phyloP scores from a whole-genome alignment of 2,113 vertebrate genomes.

The Chloropsis hardwickii region DNA sequence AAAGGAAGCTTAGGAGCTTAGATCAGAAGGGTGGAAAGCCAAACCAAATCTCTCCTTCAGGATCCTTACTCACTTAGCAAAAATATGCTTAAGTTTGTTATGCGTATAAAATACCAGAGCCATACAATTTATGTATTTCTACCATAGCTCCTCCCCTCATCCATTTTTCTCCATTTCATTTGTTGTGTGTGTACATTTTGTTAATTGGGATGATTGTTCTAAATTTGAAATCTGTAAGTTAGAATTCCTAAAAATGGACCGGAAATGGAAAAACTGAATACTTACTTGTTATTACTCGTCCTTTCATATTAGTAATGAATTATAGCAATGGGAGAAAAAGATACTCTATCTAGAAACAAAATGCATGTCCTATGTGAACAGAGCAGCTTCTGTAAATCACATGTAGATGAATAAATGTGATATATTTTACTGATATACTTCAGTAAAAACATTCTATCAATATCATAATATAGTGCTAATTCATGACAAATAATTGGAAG shows the following conservation, averaged over 20 bases:
- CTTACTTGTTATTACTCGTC: background rate
- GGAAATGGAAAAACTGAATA: background rate
- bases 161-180: background rate
- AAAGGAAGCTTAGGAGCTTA: background rate
- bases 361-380: background rate
- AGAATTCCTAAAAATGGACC: background rate
- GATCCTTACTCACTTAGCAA: background rate
- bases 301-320: background rate
- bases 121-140: background rate
- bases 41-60: background rate
- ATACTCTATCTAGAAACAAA: background rate
- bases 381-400: background rate
- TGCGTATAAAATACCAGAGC: background rate
- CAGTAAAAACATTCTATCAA: background rate
- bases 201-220: background rate
- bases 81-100: background rate
- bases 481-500: background rate
- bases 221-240: background rate
- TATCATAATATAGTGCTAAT: background rate
- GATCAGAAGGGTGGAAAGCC: background rate
- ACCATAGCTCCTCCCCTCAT: fast-evolving
- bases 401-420: background rate
- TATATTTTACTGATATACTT: background rate
- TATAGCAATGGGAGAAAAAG: background rate
- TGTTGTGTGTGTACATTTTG: fast-evolving